Base-by-base conservation (phyloP, 2,888 invertebrate species). In the Octonoba sinensis region DNA sequence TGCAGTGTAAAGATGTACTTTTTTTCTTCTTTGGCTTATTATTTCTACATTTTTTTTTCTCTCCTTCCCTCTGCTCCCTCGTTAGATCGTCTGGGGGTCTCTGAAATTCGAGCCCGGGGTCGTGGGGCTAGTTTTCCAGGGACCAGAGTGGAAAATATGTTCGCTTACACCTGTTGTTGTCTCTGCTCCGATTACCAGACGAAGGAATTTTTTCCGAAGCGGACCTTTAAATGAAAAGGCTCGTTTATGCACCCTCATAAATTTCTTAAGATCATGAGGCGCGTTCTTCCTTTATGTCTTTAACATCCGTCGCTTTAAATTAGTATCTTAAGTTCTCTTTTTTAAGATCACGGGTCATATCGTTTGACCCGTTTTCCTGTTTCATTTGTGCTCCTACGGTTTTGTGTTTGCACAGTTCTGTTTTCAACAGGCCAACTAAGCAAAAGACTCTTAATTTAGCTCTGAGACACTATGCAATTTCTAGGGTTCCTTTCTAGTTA, bases 81-180 rank as follows among this genome's bases (percentile, higher is more conserved):
- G 62, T 69, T 69, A 76, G 69, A 36, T 62, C 76, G 76, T 69
- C 76, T 76, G 76, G 69, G 69, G 60, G n/a, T 67, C 44, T 60
- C 12, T 27, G 76, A 76, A 76, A 76, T 64, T 46, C 51, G 62
- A 76, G 54, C 27, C 27, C 69, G 76, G 69, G 75, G 75, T 67
- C 60, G 67, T 20, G 54, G 49, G 51, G 47, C 76, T 69, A 60
- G 69, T 76, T 76, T 76, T 76, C 70, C 54, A 67, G 51, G 74
- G 62, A 27, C 47, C 22, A 20, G 66, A 59, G 57, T 16, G 51
- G 12, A 51, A 76, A 59, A 69, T 76, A 76, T 62, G 27, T 69
- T 62, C 54, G 22, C 51, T 27, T 76, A 54, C 76, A 76, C 76
- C 76, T 76, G 76, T 76, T 76, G 69, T 69, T 62, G 57, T 27